Conservation (phyloP, 2,113 vertebrate genomes). For the Bubo blakistoni region DNA sequence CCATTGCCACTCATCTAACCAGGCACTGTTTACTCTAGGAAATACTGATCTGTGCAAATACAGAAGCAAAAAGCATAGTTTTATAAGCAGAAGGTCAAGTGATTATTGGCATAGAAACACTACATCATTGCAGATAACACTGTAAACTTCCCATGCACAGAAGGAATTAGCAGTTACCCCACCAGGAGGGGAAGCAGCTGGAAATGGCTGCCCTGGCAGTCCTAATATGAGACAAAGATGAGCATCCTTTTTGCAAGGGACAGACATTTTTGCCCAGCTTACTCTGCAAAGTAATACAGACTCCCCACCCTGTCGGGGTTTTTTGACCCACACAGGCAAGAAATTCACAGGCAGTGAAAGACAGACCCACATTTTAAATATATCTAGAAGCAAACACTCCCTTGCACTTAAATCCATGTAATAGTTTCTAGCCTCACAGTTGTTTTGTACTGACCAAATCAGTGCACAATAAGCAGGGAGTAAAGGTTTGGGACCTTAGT, state of each 20-base stretch:
- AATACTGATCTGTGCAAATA: background rate
- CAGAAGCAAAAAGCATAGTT: background rate
- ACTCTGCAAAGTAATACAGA: background rate
- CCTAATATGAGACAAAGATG: rapidly evolving
- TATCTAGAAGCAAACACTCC: background rate
- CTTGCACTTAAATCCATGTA: background rate
- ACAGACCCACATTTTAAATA: background rate
- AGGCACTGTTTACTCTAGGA: background rate
- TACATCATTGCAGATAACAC: background rate
- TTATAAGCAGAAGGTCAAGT: background rate
- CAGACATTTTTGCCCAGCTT: background rate
- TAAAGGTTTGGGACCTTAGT: background rate
- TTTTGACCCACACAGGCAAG: background rate
- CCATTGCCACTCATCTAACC: background rate
- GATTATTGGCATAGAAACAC: background rate
- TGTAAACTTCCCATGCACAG: background rate
- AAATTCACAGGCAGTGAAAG: background rate
- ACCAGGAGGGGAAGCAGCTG: background rate
- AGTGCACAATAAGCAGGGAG: background rate
- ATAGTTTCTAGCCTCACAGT: background rate
- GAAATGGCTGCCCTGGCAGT: background rate
- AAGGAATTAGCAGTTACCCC: background rate
- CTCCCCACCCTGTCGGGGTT: rapidly evolving
- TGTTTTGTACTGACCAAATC: background rate
- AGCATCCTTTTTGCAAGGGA: background rate